These are phyloP conservation scores for Hypothenemus hampei DNA, from an alignment of 1,140 invertebrate species.

Conservation along the genomic window DNA sequence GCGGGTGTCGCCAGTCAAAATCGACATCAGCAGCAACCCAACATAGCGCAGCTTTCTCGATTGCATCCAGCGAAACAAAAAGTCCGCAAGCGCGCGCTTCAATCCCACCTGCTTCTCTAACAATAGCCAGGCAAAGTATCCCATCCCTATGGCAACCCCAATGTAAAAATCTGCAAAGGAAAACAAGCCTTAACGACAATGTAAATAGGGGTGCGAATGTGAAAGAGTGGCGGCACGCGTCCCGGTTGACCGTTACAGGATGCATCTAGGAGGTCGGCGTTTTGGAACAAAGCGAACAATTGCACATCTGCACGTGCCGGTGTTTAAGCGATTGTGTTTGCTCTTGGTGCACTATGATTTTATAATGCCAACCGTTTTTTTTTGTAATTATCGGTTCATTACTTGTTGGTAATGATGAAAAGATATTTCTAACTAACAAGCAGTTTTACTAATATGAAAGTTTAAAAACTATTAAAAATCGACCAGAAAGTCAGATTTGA, in stretches of 20 bases:
- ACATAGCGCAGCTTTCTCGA: constrained; percentile 5
- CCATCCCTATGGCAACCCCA: constrained; percentile 26
- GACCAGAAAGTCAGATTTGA: no score
- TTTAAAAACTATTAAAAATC: no score
- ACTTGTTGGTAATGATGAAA: no score
- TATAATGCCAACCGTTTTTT: no score
- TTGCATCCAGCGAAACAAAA: constrained; percentile 18
- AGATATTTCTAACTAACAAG: no score
- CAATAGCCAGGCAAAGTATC: constrained; percentile 28
- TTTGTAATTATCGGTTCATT: no score
- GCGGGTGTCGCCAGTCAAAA: constrained; percentile 26
- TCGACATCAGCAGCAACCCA: background rate
- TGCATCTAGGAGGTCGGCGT: constrained; percentile 20
- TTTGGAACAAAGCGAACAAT: constrained; percentile 28
- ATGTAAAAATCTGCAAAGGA: constrained; percentile 25
- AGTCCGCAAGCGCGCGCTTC: constrained; percentile 21
- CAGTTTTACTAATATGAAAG: no score
- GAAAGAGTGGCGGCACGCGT: constrained; percentile 29
- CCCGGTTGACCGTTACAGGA: constrained; percentile 35
- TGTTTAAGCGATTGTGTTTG: no score
- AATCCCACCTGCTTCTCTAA: constrained; percentile 28
- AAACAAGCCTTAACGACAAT: constrained; percentile 11
- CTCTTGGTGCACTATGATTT: no score
- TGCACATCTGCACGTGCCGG: constrained; percentile 37
- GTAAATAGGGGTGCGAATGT: background rate